Evolutionary conservation across 2,888 invertebrate species (phyloP).

Genomic region (Ptychoptera albimana): DNA sequence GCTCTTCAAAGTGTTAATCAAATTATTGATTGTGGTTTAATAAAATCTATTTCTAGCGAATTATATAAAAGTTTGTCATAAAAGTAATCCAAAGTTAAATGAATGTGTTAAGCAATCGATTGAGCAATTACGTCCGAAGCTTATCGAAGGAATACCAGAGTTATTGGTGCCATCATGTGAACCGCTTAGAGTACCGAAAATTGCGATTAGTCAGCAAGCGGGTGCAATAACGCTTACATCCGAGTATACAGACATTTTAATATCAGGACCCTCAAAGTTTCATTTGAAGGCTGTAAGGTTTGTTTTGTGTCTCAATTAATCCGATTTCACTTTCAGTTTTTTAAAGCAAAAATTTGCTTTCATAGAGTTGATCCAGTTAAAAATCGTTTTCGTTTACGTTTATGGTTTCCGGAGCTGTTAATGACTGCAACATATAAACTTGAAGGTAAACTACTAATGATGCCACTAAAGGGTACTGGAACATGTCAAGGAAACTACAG

Average conservation of each 20-base stretch:
- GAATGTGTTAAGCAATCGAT: constrained; percentile 44
- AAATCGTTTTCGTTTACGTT: constrained; percentile 39
- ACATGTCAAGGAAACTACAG: constrained; percentile 50
- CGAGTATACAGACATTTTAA: constrained; percentile 43
- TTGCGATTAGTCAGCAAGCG: constrained; percentile 50
- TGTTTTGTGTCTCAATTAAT: constrained; percentile 18
- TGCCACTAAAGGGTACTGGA: constrained; percentile 56
- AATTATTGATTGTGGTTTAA: not conserved
- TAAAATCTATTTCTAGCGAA: constrained; percentile 32
- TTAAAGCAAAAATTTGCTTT: too few relatives aligned
- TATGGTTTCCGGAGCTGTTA: constrained; percentile 45
- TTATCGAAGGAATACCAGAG: constrained; percentile 48
- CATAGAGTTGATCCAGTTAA: constrained; percentile 22
- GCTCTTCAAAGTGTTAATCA: too few relatives aligned
- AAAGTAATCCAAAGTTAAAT: constrained; percentile 43
- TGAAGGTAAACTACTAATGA: constrained; percentile 52
- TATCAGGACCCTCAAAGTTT: constrained; percentile 46
- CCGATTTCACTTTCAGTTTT: too few relatives aligned
- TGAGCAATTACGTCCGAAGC: constrained; percentile 37
- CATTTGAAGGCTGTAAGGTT: constrained; percentile 36
- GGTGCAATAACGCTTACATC: constrained; percentile 55
- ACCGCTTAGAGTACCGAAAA: constrained; percentile 48
- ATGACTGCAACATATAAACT: constrained; percentile 50
- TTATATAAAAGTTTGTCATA: constrained; percentile 47
- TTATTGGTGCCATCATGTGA: constrained; percentile 53